Conservation (phyloP, 2,113 vertebrate genomes). For the Mesoclemmys tuberculata region DNA sequence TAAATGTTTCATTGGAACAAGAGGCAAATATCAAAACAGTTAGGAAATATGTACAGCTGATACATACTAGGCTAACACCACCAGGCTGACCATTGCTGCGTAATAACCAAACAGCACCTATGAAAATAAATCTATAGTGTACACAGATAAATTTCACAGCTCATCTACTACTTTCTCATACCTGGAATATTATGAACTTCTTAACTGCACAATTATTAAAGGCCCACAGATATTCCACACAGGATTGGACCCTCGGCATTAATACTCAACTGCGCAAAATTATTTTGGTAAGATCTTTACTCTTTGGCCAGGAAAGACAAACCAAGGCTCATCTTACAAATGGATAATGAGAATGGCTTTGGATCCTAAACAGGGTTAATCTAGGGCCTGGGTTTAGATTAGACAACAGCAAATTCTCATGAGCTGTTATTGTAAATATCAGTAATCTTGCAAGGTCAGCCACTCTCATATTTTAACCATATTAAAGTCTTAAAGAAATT, state of each 20-base stretch:
- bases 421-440: neutral
- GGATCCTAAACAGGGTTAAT: neutral
- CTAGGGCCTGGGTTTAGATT: neutral
- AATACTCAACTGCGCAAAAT: neutral
- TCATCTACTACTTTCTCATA: neutral
- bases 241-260: neutral
- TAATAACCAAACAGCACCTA: neutral
- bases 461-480: neutral
- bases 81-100: neutral
- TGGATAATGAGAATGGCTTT: neutral
- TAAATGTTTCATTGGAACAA: no score
- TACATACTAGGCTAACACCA: neutral
- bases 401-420: neutral
- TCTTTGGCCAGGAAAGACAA: neutral
- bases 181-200: neutral
- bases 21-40: neutral
- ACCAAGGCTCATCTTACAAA: neutral
- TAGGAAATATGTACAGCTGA: neutral
- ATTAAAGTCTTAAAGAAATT: neutral
- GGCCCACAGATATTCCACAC: no score
- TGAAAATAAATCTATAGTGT: neutral
- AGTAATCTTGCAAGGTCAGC: neutral
- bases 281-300: neutral
- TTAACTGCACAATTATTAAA: neutral
- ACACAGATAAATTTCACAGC: neutral